Evolutionary conservation across 2,888 invertebrate genomes (phyloP).

Genomic region (Melikaiella ostensackeni): DNA sequence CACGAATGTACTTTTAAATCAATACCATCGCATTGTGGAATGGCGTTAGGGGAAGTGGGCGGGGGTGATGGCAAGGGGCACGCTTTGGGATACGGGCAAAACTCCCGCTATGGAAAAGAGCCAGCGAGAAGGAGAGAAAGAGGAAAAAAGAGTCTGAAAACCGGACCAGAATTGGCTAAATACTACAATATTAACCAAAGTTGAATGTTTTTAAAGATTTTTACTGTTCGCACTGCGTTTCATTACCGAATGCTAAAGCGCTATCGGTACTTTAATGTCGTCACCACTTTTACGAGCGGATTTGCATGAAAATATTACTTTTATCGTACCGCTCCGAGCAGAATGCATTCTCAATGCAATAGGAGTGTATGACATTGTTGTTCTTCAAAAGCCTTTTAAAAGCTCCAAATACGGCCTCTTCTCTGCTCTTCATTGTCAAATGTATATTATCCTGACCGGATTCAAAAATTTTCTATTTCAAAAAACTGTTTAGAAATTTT

Average conservation of each 20-base stretch:
- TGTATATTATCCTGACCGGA: background rate
- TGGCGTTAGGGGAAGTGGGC: conserved; percentile 64
- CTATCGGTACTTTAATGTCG: conserved; percentile 49
- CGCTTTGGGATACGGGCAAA: conserved; percentile 63
- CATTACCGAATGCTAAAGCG: conserved; percentile 57
- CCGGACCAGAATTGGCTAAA: conserved; percentile 62
- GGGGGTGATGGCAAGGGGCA: conserved; percentile 58
- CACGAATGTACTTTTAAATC: conserved; percentile 78
- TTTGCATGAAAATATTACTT: conserved; percentile 61
- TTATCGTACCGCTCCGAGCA: conserved; percentile 34
- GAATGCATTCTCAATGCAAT: conserved; percentile 10
- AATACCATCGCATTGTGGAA: conserved; percentile 78
- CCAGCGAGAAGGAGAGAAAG: conserved; percentile 45
- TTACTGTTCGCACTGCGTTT: conserved; percentile 61
- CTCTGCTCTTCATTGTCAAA: background rate
- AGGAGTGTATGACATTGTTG: background rate
- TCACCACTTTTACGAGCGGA: conserved; percentile 51
- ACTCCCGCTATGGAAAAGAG: conserved; percentile 55
- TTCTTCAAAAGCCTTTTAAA: background rate
- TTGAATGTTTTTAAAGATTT: conserved; percentile 66
- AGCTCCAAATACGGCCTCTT: background rate
- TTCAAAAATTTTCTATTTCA: background rate
- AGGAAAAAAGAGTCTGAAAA: conserved; percentile 48
- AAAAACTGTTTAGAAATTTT: background rate
- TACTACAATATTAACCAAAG: conserved; percentile 70